Evolutionary conservation across 1,140 invertebrate species (phyloP).

Genomic region (Pomphorhynchus laevis): DNA sequence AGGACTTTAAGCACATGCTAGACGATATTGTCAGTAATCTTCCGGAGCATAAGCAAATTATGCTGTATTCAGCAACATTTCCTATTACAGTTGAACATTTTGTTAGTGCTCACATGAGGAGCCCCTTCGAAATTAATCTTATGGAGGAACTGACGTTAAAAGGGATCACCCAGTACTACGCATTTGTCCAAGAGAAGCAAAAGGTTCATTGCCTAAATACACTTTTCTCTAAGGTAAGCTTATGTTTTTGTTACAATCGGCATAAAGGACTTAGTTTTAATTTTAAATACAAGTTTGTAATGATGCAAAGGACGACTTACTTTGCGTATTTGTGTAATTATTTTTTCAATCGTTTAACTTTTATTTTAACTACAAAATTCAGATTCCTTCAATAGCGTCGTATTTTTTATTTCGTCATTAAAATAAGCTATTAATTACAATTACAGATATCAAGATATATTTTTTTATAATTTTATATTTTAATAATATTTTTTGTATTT

Average conservation of each 20-base stretch:
- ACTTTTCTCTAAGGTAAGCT: slow-evolving; percentile 63
- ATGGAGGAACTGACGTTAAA: slow-evolving; percentile 98
- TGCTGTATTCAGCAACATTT: slow-evolving; percentile 94
- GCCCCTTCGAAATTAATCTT: slow-evolving; percentile 92
- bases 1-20: slow-evolving; percentile 94
- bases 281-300: not conserved
- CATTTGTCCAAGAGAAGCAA: slow-evolving; percentile 95
- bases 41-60: slow-evolving; percentile 68
- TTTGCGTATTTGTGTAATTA: too few relatives aligned
- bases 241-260: not conserved
- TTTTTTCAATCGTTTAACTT: too few relatives aligned
- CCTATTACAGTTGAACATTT: slow-evolving; percentile 94
- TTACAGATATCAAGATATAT: too few relatives aligned
- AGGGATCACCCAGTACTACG: slow-evolving; percentile 98
- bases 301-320: too few relatives aligned
- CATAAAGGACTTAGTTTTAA: not conserved
- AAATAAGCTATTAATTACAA: too few relatives aligned
- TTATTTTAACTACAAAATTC: too few relatives aligned
- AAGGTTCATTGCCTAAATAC: slow-evolving; percentile 99
- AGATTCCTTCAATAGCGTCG: too few relatives aligned
- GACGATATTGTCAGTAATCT: slow-evolving; percentile 71
- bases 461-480: too few relatives aligned
- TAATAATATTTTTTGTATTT: too few relatives aligned
- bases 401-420: too few relatives aligned
- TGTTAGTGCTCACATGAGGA: slow-evolving; percentile 74